Evolutionary conservation across 1,140 invertebrate genomes (phyloP), one percentile per base, ranked within the genome.

Genomic region (Ips nitidus): DNA sequence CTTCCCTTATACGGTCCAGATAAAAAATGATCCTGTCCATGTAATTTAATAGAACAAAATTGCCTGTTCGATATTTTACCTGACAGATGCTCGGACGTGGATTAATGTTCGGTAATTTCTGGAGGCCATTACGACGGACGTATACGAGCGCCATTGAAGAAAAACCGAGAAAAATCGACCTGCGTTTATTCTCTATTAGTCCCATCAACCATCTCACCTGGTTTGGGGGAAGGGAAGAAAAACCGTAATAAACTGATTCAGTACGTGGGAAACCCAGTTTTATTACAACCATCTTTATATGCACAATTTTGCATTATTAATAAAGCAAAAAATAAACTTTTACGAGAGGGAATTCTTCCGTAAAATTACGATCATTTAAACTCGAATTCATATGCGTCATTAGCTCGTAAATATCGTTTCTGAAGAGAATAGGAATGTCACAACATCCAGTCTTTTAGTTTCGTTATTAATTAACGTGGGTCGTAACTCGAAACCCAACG

Each of bases 61-160:
- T 71, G 72, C 60, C 71, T 63, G 70, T 56, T 69, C 69, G 73
- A 74, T 74, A 74, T 75, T 74, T 74, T 73, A 75, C 72, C 75
- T 76, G 75, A 74, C 75, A 76, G 70, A 6, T 42, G 64, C 71
- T 47, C 63, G 70, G 75, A 75, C 75, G 74, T 73, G 75, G 75
- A 76, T 76, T 76, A 76, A 76, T 76, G 74, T 62, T 59, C 22
- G 22, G 74, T 73, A 75, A 76, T 76, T 76, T 76, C 74, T 76
- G 71, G 72, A 75, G 73, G 72, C 75, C 71, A 76, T 76, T 76
- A 76, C 74, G 50, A 63, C 42, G 67, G 70, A 74, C 70, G 71
- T 57, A 71, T 60, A 68, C 45, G 45, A 71, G 70, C 71, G 73
- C 72, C 75, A 76, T 75, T 76, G 75, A 74, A 61, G 41, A 59